Conservation (phyloP, 1,140 invertebrate genomes). For the Temnothorax curvispinosus region DNA sequence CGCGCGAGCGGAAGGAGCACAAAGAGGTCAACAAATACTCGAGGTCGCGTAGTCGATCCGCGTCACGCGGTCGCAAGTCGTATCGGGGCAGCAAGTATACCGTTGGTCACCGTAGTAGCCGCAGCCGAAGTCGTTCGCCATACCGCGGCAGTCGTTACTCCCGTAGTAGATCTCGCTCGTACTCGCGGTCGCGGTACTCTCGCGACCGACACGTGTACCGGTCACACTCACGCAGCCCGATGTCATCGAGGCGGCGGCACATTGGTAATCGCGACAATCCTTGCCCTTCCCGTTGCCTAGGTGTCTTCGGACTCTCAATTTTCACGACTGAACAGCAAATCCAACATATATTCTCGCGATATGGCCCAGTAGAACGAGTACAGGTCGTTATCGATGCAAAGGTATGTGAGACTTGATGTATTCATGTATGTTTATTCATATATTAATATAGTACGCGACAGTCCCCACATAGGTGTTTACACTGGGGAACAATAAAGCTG, state of each 20-base stretch:
- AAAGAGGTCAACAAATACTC: slow-evolving; percentile 83
- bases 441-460: too few relatives aligned
- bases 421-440: neutral
- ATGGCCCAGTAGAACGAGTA: slow-evolving; percentile 96
- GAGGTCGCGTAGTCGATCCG: slow-evolving; percentile 81
- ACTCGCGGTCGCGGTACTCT: slow-evolving; percentile 83
- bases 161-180: slow-evolving; percentile 86
- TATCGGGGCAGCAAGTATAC: slow-evolving; percentile 81
- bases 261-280: slow-evolving; percentile 92
- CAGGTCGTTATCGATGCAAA: slow-evolving; percentile 98
- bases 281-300: slow-evolving; percentile 94
- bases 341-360: slow-evolving; percentile 97
- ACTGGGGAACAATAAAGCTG: slow-evolving; percentile 75
- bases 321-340: slow-evolving; percentile 97
- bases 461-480: slow-evolving; percentile 15
- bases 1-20: slow-evolving; percentile 79
- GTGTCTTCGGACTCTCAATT: slow-evolving; percentile 97
- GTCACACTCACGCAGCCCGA: slow-evolving; percentile 86
- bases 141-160: slow-evolving; percentile 85
- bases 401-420: slow-evolving; percentile 86
- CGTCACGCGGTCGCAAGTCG: slow-evolving; percentile 79
- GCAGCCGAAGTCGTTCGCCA: slow-evolving; percentile 86
- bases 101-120: slow-evolving; percentile 78
- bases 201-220: slow-evolving; percentile 80
- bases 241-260: slow-evolving; percentile 87